Percentiles rank a stretch among this genome's conserved stretches.
Evolutionary conservation across 2,888 invertebrate genomes (phyloP).

Genomic region (Drosophila mercatorum): DNA sequence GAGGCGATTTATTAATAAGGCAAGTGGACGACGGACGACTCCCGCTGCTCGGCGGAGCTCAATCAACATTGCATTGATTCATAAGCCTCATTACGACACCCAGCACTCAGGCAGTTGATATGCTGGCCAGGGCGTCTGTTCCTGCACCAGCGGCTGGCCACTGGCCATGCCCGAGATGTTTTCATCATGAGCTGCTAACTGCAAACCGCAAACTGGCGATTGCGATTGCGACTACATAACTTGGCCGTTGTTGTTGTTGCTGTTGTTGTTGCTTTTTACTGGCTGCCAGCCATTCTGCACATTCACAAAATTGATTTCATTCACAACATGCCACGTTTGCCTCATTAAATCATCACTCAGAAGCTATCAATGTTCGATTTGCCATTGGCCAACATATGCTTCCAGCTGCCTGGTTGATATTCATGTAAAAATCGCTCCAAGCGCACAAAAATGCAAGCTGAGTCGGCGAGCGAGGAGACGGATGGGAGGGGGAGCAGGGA

Average conservation of each 20-base stretch:
- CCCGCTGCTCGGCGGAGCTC: slow-evolving; percentile 40
- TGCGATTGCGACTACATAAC: slow-evolving; percentile 27
- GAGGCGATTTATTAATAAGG: slow-evolving; percentile 43
- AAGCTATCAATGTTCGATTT: slow-evolving; percentile 78
- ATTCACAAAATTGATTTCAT: slow-evolving; percentile 80
- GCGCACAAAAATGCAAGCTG: slow-evolving; percentile 66
- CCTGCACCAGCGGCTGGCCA: slow-evolving; percentile 37
- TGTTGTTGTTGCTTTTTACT: not conserved
- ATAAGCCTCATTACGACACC: slow-evolving; percentile 75
- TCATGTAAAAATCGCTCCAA: slow-evolving; percentile 72
- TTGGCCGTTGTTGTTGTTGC: slow-evolving; percentile 6
- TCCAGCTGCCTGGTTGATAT: slow-evolving; percentile 45
- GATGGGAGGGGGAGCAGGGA: not conserved
- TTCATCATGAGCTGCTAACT: slow-evolving; percentile 43
- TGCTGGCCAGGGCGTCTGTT: slow-evolving; percentile 39
- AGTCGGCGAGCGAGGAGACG: not conserved
- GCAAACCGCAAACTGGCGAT: slow-evolving; percentile 17
- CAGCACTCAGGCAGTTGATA: slow-evolving; percentile 32
- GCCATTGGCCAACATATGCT: slow-evolving; percentile 48
- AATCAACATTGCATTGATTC: slow-evolving; percentile 77
- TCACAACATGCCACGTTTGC: slow-evolving; percentile 81
- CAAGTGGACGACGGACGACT: slow-evolving; percentile 5
- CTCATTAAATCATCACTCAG: slow-evolving; percentile 80
- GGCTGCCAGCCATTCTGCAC: slow-evolving; percentile 65
- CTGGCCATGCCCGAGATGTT: slow-evolving; percentile 51